Evolutionary conservation across 2,888 invertebrate genomes (phyloP).

Genomic region (Glyphotaelius pellucidus): DNA sequence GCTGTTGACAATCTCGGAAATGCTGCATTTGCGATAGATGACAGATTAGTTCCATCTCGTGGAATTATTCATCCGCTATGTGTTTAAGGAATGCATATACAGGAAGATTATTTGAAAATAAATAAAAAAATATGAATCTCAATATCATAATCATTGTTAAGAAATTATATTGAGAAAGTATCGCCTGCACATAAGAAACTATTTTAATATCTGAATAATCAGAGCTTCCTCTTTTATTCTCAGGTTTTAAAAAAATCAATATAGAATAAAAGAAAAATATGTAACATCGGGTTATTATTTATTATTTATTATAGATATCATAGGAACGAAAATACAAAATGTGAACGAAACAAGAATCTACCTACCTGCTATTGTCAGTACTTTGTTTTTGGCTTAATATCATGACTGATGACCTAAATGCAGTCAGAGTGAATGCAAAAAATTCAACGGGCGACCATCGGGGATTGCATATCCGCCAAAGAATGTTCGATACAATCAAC

Average conservation of each 20-base stretch:
- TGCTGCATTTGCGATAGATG: constrained; percentile 30
- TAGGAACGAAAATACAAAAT: not conserved
- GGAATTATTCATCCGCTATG: not conserved
- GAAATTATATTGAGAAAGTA: not conserved
- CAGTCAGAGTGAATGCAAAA: not conserved
- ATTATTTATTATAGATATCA: not conserved
- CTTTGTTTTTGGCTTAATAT: not conserved
- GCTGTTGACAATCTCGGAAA: constrained; percentile 45
- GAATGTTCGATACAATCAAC: not conserved
- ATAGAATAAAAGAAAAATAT: not conserved
- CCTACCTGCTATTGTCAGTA: not conserved
- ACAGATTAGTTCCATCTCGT: not conserved
- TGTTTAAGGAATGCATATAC: not conserved
- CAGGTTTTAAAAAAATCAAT: not conserved
- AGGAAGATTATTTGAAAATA: not conserved
- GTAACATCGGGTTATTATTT: not conserved
- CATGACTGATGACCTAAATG: not conserved
- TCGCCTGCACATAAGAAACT: not conserved
- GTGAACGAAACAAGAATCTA: too few species aligned
- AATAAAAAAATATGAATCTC: too few species aligned
- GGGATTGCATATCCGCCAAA: not conserved
- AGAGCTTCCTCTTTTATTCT: not conserved
- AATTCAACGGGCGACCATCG: not conserved
- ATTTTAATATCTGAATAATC: not conserved
- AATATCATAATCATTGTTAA: too few species aligned